Evolutionary conservation across 1,140 invertebrate genomes (phyloP), one percentile per base, ranked within the genome.

Genomic region (Telenomus remus): DNA sequence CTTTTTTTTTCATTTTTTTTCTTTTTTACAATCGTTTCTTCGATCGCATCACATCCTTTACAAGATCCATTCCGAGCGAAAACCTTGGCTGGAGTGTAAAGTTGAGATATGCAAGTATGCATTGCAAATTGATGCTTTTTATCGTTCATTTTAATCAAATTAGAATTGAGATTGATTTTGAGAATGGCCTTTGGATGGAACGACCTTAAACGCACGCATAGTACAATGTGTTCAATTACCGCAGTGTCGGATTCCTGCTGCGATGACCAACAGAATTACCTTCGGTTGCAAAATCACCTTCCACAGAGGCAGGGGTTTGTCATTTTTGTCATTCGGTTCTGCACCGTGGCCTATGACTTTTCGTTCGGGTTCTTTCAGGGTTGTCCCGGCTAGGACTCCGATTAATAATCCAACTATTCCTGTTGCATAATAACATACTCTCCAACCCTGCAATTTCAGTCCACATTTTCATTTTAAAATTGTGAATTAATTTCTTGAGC

Each of bases 201-300:
- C 6, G 19, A 27, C 19, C 19, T 27, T 27, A 27, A 27, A 6
- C 19, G 2, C n/a, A n/a, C n/a, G n/a, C n/a, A n/a, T n/a, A n/a
- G n/a, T n/a, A n/a, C n/a, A n/a, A n/a, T n/a, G n/a, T n/a, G n/a
- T n/a, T n/a, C 39, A 87, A 86, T 88, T 85, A 95, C 94, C 95
- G 78, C 95, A 95, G 89, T 97, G 96, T 81, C 96, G 92, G 59
- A 97, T 94, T 47, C 95, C 96, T 10, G 96, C 95, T 33, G 95
- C 96, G 1, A 97, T 80, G 82, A 94, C 95, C 15, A 97, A 88
- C 74, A 96, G 89, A 7, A 97, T 88, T 55, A 97, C 90, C 27
- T 95, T 91, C 0, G 95, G 95, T 78, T 93, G 93, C 0, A 92
- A 83, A 57, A 96, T 89, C 27, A 94, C 91, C 76, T 91, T 91